Evolutionary conservation across 2,113 vertebrate species (phyloP), one percentile per base, ranked within the genome.

Genomic region (Tachysurus vachellii): DNA sequence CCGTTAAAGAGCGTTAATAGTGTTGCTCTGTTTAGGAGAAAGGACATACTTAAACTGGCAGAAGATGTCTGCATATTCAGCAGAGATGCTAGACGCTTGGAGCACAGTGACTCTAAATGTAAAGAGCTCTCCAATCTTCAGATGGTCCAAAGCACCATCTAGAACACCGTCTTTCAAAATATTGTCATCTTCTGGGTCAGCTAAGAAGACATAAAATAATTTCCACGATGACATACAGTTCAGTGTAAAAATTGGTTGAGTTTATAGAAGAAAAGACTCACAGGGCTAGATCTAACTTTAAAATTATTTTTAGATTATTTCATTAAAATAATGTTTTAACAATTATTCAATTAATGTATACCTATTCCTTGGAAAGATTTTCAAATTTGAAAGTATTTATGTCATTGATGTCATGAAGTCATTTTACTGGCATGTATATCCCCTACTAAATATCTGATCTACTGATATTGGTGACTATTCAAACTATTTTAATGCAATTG

Each of bases 51-150:
- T 99, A 93, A 99, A 99, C 94, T 99, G 98, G 95, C 98, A 99
- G 95, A 99, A 99, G 94, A 99, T 98, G 91, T 99, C 98, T 0
- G 98, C 97, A 0, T 99, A 99, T 94, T 99, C 97, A 0, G 97
- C 96, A 0, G 98, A 97, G 94, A 99, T 99, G 93, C 97, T 99
- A 86, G 97, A 98, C 0, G 98, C 98, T 90, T 99, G 98, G 75
- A 99, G 94, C 83, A 99, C 97, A 0, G 98, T 99, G 89, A 99
- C 98, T 0, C 98, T 96, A 93, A 99, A 99, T 36, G 98, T 99
- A 89, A 99, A 99, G 82, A 96, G 93, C 59, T 95, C 96, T 77
- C 97, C 97, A 54, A 99, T 94, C 91, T 92, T 96, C 83, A 99
- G 94, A 89, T 98, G 98, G 88, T 98, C 97, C 91, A 96, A 92